Evolutionary conservation across 2,888 invertebrate genomes (phyloP), one percentile per base, ranked within the genome.

Genomic region (Pammene fasciana): DNA sequence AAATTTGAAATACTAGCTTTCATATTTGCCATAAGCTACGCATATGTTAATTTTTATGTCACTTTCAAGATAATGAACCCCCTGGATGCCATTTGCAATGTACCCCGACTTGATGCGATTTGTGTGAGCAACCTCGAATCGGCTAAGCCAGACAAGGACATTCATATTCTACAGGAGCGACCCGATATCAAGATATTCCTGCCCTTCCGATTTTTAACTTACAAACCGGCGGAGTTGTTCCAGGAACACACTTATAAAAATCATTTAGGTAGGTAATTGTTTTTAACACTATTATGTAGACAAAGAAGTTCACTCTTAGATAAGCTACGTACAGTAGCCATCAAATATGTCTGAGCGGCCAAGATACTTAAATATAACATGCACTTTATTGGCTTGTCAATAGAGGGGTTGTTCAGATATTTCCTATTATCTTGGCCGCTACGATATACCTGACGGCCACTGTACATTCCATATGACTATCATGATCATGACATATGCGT

Each of bases 181-280:
- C 96, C 97, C 0, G 97, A 97, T 80, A 95, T 96, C 54, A 96
- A 96, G 85, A 96, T 97, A 75, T 96, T 96, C 88, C 87, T 97
- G 71, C 96, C 97, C 4, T 96, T 97, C 90, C 92, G 96, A 75
- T 96, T 96, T 84, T 94, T 95, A 79, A 94, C 95, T 80, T 97
- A 96, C 87, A 94, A 94, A 78, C 95, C 95, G 0, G 94, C 95
- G 75, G 94, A 96, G 72, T 86, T 96, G 18, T 97, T 96, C 84
- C 90, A 93, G 78, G 95, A 96, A 56, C 95, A 96, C 75, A 95
- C 95, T 7, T 97, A 97, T 84, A 95, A 94, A 78, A 93, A 94
- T 84, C 97, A 93, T 82, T 93, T 96, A 86, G 96, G 97, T 96
- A 86, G 96, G 97, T 96, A 93, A 86, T 82, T 76, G 72, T 26